These are phyloP conservation scores for Idaea aversata DNA, from an alignment of 2,888 invertebrate species.

Conservation along the genomic window DNA sequence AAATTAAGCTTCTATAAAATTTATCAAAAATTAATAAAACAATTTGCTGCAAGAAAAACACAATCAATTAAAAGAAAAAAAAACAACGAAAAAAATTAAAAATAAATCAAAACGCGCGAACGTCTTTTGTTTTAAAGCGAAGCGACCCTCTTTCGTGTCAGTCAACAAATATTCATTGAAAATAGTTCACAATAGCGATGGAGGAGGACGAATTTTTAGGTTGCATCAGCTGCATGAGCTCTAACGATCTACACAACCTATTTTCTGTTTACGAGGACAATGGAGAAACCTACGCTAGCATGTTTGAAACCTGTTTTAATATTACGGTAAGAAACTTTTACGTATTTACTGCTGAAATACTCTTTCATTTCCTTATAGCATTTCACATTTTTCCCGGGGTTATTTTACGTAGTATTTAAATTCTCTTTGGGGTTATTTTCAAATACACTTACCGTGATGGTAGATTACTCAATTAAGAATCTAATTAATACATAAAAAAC, in stretches of 20 bases:
- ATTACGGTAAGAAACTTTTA: conserved; percentile 50
- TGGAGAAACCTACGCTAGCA: conserved; percentile 67
- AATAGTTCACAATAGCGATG: conserved; percentile 36
- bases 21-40: background rate
- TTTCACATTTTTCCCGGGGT: too few relatives aligned
- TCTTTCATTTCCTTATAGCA: background rate
- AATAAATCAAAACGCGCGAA: conserved; percentile 31
- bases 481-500: too few relatives aligned
- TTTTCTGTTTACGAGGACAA: conserved; percentile 68
- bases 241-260: conserved; percentile 73
- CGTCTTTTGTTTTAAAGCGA: conserved; percentile 31
- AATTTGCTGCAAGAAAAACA: background rate
- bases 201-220: conserved; percentile 72
- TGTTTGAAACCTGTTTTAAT: conserved; percentile 72
- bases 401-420: too few relatives aligned
- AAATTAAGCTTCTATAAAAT: background rate
- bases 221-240: conserved; percentile 75
- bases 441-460: too few relatives aligned
- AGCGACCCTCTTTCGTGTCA: conserved; percentile 39
- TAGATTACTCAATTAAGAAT: too few relatives aligned
- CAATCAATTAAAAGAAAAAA: background rate
- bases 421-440: too few relatives aligned
- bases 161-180: conserved; percentile 27
- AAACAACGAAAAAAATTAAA: background rate
- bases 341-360: background rate